Conservation (phyloP, 2,797 vertebrate species). For the Tadarida brasiliensis region DNA sequence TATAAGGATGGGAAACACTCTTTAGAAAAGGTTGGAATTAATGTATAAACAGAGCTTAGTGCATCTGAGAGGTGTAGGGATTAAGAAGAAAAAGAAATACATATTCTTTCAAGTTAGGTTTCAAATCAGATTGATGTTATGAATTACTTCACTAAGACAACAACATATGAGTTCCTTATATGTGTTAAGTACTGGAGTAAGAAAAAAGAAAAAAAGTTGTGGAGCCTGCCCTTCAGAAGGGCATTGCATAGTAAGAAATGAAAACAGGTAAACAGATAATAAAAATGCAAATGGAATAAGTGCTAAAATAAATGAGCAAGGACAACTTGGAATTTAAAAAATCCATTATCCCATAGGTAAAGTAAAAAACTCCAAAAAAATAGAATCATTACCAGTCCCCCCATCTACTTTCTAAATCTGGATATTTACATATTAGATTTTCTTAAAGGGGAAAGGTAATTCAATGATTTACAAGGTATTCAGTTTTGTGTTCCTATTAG, state of each 20-base stretch:
- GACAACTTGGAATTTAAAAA: conserved; percentile 49
- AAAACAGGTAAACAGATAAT: conserved; percentile 53
- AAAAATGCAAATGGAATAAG: conserved; percentile 52
- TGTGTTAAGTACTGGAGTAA: background rate
- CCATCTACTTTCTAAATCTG: conserved; percentile 17
- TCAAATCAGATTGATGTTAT: background rate
- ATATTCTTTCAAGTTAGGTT: background rate
- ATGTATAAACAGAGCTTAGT: conserved; percentile 4
- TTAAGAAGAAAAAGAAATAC: background rate
- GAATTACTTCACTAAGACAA: background rate
- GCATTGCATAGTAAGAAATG: conserved; percentile 1
- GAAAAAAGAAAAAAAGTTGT: background rate
- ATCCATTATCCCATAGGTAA: background rate
- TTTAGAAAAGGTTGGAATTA: conserved; percentile 6
- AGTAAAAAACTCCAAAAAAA: conserved; percentile 46
- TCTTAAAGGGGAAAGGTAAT: background rate
- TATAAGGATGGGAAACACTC: background rate
- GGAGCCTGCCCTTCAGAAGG: conserved; percentile 17
- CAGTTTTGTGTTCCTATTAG: background rate
- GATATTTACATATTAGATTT: background rate
- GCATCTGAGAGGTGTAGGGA: background rate
- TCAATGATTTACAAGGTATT: background rate
- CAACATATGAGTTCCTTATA: background rate
- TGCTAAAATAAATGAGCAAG: conserved; percentile 35
- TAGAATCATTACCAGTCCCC: background rate